Conservation (phyloP, 1,140 invertebrate species). For the Drosophila kepulauana region DNA sequence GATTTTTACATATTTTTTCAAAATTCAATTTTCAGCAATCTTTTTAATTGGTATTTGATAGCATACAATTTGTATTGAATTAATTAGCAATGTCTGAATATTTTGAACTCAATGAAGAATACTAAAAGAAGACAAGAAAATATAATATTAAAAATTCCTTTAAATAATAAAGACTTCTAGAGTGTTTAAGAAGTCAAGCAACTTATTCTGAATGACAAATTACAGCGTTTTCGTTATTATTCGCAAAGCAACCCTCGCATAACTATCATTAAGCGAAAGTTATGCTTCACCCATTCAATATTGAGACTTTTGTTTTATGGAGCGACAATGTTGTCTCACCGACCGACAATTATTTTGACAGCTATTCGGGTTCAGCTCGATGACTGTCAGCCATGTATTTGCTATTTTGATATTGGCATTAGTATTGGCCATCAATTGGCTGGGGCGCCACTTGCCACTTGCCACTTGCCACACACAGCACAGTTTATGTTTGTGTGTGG, state of each 20-base stretch:
- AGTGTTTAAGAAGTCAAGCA: background rate
- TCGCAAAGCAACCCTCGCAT: background rate
- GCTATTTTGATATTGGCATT: background rate
- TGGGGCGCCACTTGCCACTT: background rate
- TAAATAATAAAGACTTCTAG: too few relatives aligned
- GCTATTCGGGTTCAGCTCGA: slow-evolving; percentile 28
- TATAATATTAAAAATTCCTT: too few relatives aligned
- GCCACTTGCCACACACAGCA: background rate
- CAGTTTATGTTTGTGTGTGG: slow-evolving; percentile 1
- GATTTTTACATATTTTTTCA: background rate
- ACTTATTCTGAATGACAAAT: background rate
- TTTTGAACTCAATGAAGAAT: too few relatives aligned
- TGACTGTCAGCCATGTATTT: slow-evolving; percentile 4
- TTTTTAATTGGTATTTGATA: background rate
- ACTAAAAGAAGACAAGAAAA: too few relatives aligned
- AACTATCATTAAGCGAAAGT: background rate
- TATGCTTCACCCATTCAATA: slow-evolving; percentile 8
- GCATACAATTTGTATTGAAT: background rate
- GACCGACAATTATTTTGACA: slow-evolving; percentile 42
- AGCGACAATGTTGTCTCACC: slow-evolving; percentile 9
- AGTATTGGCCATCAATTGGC: slow-evolving; percentile 24
- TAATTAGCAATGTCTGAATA: background rate
- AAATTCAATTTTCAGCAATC: background rate
- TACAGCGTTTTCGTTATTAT: background rate
- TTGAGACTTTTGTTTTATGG: slow-evolving; percentile 19